A percentile compares a stretch with the other conserved stretches of the same genome.
These are phyloP conservation scores for Cremastobaeus sp. DNA, from an alignment of 2,888 invertebrate species.

Conservation along the genomic window DNA sequence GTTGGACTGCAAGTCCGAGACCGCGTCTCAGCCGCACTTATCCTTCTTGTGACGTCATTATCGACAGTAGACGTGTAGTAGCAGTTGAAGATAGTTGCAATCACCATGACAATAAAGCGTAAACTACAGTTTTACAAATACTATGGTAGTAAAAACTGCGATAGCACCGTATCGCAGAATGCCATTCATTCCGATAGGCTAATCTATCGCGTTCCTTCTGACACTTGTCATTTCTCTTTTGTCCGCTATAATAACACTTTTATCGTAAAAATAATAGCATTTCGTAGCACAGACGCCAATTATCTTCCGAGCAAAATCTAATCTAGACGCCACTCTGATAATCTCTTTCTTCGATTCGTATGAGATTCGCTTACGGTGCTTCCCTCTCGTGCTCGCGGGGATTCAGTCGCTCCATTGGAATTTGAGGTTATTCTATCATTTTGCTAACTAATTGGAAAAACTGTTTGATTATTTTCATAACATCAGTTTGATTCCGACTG, in stretches of 20 bases:
- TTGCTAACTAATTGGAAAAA: too few species aligned
- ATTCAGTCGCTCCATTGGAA: too few species aligned
- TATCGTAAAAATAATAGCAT: constrained; percentile 34
- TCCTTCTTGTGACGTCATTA: constrained; percentile 10
- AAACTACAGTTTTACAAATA: constrained; percentile 10
- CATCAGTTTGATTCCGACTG: too few species aligned
- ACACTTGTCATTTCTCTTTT: too few species aligned
- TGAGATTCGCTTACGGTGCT: too few species aligned
- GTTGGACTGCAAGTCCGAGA: too few species aligned
- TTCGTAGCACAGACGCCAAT: constrained; percentile 17
- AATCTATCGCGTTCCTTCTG: constrained; percentile 16
- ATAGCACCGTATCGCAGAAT: constrained; percentile 27
- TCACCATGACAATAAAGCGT: constrained; percentile 16
- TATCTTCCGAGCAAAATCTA: constrained; percentile 27
- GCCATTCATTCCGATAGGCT: constrained; percentile 44
- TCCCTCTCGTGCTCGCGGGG: too few species aligned
- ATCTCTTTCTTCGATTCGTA: too few species aligned
- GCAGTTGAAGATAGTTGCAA: constrained; percentile 34
- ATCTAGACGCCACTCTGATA: constrained; percentile 44
- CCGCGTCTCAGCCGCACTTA: neutral
- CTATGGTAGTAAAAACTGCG: constrained; percentile 33
- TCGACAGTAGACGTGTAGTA: constrained; percentile 24
- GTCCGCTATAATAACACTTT: constrained; percentile 38
- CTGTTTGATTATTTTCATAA: too few species aligned
- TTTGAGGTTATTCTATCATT: too few species aligned